These are phyloP conservation scores for Andrena hattorfiana DNA, from an alignment of 2,888 invertebrate species.

Conservation along the genomic window DNA sequence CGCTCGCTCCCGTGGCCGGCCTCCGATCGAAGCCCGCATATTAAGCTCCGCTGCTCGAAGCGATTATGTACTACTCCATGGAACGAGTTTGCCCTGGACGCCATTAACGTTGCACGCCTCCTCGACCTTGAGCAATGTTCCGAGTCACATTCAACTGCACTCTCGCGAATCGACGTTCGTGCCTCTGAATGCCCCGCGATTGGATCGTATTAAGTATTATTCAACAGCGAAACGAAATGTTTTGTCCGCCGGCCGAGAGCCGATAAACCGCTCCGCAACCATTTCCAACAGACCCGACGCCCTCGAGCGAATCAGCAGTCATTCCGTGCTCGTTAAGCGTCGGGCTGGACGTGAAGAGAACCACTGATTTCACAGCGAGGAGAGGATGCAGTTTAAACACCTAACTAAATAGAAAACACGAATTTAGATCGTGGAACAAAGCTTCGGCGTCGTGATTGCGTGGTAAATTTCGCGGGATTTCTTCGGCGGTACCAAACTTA, in stretches of 20 bases:
- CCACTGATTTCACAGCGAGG: too few relatives aligned
- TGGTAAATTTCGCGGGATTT: too few relatives aligned
- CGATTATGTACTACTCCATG: constrained; percentile 44
- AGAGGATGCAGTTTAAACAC: too few relatives aligned
- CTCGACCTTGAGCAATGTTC: constrained; percentile 45
- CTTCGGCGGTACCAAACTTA: too few relatives aligned
- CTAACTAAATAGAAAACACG: too few relatives aligned
- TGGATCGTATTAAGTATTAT: constrained; percentile 2
- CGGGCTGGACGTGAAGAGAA: too few relatives aligned
- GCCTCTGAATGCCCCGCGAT: neutral
- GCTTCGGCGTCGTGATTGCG: too few relatives aligned
- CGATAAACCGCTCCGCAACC: neutral
- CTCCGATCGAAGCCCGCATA: constrained; percentile 23
- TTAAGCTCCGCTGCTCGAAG: constrained; percentile 29
- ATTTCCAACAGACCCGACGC: neutral
- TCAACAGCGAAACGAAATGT: neutral
- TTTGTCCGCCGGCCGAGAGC: neutral
- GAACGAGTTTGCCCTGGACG: constrained; percentile 52
- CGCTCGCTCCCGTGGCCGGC: constrained; percentile 23
- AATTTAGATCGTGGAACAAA: too few relatives aligned
- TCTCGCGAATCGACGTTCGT: constrained; percentile 17
- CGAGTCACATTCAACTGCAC: constrained; percentile 52
- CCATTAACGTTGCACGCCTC: constrained; percentile 54
- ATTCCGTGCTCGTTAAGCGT: too few relatives aligned
- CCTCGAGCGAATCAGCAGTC: too few relatives aligned